Base-by-base conservation (phyloP, 2,113 vertebrate genomes). In the Pyrgilauda ruficollis region DNA sequence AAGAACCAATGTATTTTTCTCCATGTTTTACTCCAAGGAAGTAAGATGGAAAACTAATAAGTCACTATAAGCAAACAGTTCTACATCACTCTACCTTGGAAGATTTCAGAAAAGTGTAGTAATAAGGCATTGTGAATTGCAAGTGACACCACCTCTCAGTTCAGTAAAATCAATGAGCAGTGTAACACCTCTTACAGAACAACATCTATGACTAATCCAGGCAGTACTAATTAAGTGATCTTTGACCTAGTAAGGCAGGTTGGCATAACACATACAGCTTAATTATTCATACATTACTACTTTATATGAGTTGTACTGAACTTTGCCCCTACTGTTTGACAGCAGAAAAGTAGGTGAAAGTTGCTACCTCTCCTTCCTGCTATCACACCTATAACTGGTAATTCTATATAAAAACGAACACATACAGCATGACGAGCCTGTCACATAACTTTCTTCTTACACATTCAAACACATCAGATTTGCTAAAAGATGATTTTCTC, bases 261-360 rank as follows among this genome's bases (percentile, higher is more conserved):
- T 86, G 92, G 76, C 83, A 73, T 84, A 92, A 94, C 66, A 90
- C 19, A 93, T 43, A 75, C 56, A 87, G 87, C 46, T 93, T 96
- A 94, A 93, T 94, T 94, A 96, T 90, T 97, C 83, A 92, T 76
- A 91, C 41, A 72, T 87, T 62, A 78, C 63, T 92, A 90, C 66
- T 92, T 75, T 66, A 95, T 90, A 96, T 4, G 28, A 95, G 79
- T 27, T 78, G 66, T 39, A 72, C n/a, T 70, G 63, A 35, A 96
- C 94, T 64, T 96, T 93, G 85, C 12, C 33, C 55, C 41, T 76
- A 68, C 10, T 88, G 58, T 87, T 49, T 94, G 87, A 39, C 66
- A 84, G 61, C 26, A 90, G 31, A 68, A 56, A 95, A 87, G 64
- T 49, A 90, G 88, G 90, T 90, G 41, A 82, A 92, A 96, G 92